Percentiles rank a stretch among this genome's conserved stretches.
These are phyloP conservation scores for Dryobotodes eremita DNA, from an alignment of 2,888 invertebrate genomes.

Conservation along the genomic window DNA sequence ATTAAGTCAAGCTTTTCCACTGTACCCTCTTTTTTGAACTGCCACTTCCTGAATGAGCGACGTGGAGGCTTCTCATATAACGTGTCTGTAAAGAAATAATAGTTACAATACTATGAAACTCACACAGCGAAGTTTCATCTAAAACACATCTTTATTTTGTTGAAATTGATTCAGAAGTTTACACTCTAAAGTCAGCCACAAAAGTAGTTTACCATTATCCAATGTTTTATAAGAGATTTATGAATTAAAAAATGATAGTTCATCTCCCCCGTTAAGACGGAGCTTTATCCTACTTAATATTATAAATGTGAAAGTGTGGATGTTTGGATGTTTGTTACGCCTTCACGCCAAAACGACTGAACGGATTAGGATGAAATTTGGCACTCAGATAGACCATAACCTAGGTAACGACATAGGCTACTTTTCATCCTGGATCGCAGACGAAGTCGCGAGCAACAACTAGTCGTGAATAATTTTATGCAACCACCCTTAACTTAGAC, in stretches of 20 bases:
- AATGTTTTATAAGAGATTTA: neutral
- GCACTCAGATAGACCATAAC: too few relatives aligned
- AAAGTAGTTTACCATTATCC: neutral
- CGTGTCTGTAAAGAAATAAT: constrained; percentile 70
- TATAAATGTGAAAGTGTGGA: too few relatives aligned
- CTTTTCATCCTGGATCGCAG: too few relatives aligned
- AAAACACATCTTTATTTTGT: neutral
- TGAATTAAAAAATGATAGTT: neutral
- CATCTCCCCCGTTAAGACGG: too few relatives aligned
- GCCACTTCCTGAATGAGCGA: constrained; percentile 82
- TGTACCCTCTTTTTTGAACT: constrained; percentile 66
- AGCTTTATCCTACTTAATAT: neutral
- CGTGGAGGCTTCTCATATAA: constrained; percentile 77
- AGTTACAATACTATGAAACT: neutral
- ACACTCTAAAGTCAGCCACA: neutral
- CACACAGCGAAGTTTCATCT: too few relatives aligned
- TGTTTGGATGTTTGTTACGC: too few relatives aligned
- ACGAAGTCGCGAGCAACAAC: too few relatives aligned
- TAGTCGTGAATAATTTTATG: neutral
- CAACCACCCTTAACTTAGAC: neutral
- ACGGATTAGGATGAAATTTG: too few relatives aligned
- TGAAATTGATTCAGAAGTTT: neutral
- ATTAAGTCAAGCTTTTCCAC: constrained; percentile 73
- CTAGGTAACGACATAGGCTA: too few relatives aligned
- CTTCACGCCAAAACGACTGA: too few relatives aligned